Base-by-base conservation (phyloP, 2,797 vertebrate genomes). In the Bradypus variegatus region DNA sequence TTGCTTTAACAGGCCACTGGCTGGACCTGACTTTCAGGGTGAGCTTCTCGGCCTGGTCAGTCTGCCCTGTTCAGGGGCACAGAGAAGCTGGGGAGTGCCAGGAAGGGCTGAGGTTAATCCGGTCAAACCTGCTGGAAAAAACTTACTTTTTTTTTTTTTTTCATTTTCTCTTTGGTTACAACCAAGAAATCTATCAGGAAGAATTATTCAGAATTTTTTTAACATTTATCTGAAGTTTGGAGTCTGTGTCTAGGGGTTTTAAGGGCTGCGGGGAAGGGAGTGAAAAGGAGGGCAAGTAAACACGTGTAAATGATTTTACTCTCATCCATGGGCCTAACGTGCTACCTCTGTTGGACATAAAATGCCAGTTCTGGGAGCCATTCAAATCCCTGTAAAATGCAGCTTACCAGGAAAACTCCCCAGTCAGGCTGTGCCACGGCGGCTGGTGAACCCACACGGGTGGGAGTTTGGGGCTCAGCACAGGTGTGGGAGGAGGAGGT, bases 371-470 rank as follows among this genome's bases (percentile, higher is more conserved):
- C 80, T 77, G 6, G 1, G 85, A 69, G 75, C 41, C 5, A 21
- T 8, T 41, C 38, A 3, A 3, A 1, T 27, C 64, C 62, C 64
- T 8, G 1, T 4, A n/a, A 60, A 45, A 36, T 15, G 38, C 36
- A 4, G 27, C 13, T 0, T 0, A 3, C 31, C 33, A 4, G 2
- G 4, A n/a, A 23, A 67, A 55, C 2, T 8, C 48, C 33, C 31
- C 38, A 3, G 53, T 1, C 0, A 12, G 33, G 55, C 19, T 19
- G 60, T 23, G 25, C 70, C 1, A 8, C 5, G 5, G 9, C 0
- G 0, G 23, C 36, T 25, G 15, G 11, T 9, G 2, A 2, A 38
- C 12, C 58, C 4, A 48, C 76, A 18, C 23, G 18, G 6, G 2
- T 6, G 1, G 58, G 33, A 64, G 87, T n/a, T 23, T 75, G 55